Conservation (phyloP, 2,113 vertebrate genomes). For the Sturnus vulgaris region DNA sequence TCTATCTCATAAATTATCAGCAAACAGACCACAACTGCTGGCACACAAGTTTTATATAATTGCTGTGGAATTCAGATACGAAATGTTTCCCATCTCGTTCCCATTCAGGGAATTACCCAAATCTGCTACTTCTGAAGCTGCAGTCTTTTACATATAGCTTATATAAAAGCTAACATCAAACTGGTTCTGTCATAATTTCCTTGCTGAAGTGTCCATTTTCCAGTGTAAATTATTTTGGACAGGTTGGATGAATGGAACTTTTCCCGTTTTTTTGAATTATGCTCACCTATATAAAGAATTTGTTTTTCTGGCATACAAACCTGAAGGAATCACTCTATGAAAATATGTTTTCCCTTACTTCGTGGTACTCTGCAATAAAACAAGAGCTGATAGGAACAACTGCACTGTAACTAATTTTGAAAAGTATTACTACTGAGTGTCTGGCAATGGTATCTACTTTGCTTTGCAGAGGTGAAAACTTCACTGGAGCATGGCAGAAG, state of each 20-base stretch:
- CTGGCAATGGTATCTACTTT: neutral
- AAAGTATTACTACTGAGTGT: neutral
- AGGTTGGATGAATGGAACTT: neutral
- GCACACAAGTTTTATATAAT: neutral
- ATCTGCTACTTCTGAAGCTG: neutral
- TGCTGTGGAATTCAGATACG: neutral
- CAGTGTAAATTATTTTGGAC: neutral
- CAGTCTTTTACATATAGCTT: neutral
- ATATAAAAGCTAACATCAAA: neutral
- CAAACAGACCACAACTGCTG: neutral
- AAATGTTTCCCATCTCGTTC: neutral
- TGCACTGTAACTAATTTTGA: neutral
- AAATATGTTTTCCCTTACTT: neutral
- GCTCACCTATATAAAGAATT: neutral
- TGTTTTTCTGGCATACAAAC: neutral
- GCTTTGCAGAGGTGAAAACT: neutral
- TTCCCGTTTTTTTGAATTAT: neutral
- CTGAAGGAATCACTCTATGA: neutral
- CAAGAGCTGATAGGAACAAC: neutral
- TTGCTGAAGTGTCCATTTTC: neutral
- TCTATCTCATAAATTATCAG: neutral
- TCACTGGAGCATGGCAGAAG: neutral
- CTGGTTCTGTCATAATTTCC: neutral
- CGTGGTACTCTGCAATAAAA: neutral
- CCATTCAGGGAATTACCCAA: neutral